Evolutionary conservation across 2,888 invertebrate genomes (phyloP), one percentile per base, ranked within the genome.

Genomic region (Tinea pellionella): DNA sequence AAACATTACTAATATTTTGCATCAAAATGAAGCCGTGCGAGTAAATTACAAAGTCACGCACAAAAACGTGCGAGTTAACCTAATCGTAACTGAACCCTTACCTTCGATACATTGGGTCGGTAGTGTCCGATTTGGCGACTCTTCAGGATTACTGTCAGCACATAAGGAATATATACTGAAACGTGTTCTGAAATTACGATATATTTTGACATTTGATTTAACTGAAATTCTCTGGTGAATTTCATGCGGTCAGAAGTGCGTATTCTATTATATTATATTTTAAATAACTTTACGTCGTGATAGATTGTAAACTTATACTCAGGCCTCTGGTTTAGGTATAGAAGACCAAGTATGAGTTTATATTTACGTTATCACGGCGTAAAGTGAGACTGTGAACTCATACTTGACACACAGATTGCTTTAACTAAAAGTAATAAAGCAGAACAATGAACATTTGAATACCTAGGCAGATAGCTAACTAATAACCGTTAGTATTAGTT

Each of bases 121-220:
- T 37, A 37, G 70, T 67, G 69, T 68, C 69, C 63, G 64, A 59
- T 73, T 73, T n/a, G 51, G 72, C 74, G 69, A 78, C 72, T 75
- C 76, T 74, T 78, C 73, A 76, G 77, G 78, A 80, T 80, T 78
- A 79, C 76, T 75, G 77, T 80, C 80, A 79, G 78, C 78, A 74
- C 80, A 80, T 77, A 77, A 69, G 73, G 18, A 59, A 59, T 58
- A 58, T 32, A 72, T 66, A 68, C 65, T 65, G 62, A 70, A 74
- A 79, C 80, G 77, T 80, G 78, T 71, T 65, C 64, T 68, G 76
- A 74, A 75, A 74, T 65, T 66, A 68, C 70, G 72, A 59, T 55
- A 7, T n/a, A 15, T 42, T 59, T 59, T 41, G 59, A 59, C 24
- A 55, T 63, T 65, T 69, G 66, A 67, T 55, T 55, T 55, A 11